Evolutionary conservation across 2,888 invertebrate species (phyloP).

Genomic region (Ennomos quercinarius): DNA sequence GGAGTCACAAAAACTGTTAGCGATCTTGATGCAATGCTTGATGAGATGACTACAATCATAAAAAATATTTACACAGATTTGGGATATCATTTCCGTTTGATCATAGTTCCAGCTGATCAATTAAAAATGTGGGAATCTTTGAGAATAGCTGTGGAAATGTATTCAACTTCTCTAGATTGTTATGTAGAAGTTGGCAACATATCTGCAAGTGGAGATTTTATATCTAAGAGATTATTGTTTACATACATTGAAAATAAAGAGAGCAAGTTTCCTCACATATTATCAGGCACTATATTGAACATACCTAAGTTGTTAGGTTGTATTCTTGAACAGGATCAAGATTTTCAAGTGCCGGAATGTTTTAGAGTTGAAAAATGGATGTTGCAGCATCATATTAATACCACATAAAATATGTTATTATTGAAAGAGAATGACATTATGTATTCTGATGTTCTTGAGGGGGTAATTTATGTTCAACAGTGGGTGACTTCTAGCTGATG

Average conservation of each 20-base stretch:
- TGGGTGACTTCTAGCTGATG: too few species aligned
- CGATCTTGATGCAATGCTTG: conserved; percentile 82
- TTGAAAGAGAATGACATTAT: conserved; percentile 1
- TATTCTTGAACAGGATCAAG: conserved; percentile 87
- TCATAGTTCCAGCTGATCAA: conserved; percentile 86
- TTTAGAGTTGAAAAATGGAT: conserved; percentile 66
- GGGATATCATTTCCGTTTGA: conserved; percentile 88
- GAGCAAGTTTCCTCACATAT: conserved; percentile 87
- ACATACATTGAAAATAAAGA: conserved; percentile 86
- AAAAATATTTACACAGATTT: conserved; percentile 87
- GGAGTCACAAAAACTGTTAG: conserved; percentile 78
- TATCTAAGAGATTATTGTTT: conserved; percentile 92
- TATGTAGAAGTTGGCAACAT: conserved; percentile 91
- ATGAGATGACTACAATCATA: conserved; percentile 80
- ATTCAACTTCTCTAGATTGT: conserved; percentile 86
- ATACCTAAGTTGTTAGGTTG: conserved; percentile 91
- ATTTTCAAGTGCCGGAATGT: conserved; percentile 64
- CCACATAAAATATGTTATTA: background rate
- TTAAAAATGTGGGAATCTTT: conserved; percentile 88
- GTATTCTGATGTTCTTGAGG: too few species aligned
- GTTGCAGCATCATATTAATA: conserved; percentile 25
- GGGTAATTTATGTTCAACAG: too few species aligned
- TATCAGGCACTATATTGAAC: conserved; percentile 90
- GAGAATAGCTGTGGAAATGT: conserved; percentile 90
- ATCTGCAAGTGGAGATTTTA: conserved; percentile 89